phyloP scores from a whole-genome alignment of 2,888 invertebrate species.

The Sesamia inferens region DNA sequence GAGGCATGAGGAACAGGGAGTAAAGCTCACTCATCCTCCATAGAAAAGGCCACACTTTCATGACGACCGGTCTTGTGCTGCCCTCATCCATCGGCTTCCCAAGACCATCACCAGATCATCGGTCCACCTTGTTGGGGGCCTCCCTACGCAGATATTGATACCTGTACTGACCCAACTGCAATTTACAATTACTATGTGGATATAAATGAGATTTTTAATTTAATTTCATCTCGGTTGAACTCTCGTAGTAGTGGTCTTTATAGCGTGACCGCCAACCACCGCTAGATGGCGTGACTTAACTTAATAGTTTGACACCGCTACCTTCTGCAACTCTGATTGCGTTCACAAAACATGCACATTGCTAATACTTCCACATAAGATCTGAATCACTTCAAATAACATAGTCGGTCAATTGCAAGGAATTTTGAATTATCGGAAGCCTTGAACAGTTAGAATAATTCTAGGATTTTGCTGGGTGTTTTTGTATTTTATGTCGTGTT shows the following conservation, averaged over 20 bases:
- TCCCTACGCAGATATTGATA: too few relatives aligned
- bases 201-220: not conserved
- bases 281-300: conserved; percentile 76
- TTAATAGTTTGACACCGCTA: conserved; percentile 77
- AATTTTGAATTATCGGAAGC: conserved; percentile 12
- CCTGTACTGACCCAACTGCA: not conserved
- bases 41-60: too few relatives aligned
- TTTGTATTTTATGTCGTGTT: not conserved
- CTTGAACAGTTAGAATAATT: conserved; percentile 11
- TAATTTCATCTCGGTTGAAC: not conserved
- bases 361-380: conserved; percentile 48
- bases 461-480: not conserved
- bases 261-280: conserved; percentile 70
- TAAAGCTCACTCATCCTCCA: too few relatives aligned
- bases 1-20: too few relatives aligned
- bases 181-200: not conserved
- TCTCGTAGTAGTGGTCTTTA: conserved; percentile 66
- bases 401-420: conserved; percentile 21
- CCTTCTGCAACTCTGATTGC: conserved; percentile 72
- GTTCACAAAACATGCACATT: conserved; percentile 62
- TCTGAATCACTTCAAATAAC: conserved; percentile 46
- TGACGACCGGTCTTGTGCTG: too few relatives aligned
- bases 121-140: too few relatives aligned
- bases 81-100: too few relatives aligned
- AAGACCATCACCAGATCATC: too few relatives aligned